Evolutionary conservation across 2,113 vertebrate species (phyloP).

Genomic region (Eubucco bourcierii): DNA sequence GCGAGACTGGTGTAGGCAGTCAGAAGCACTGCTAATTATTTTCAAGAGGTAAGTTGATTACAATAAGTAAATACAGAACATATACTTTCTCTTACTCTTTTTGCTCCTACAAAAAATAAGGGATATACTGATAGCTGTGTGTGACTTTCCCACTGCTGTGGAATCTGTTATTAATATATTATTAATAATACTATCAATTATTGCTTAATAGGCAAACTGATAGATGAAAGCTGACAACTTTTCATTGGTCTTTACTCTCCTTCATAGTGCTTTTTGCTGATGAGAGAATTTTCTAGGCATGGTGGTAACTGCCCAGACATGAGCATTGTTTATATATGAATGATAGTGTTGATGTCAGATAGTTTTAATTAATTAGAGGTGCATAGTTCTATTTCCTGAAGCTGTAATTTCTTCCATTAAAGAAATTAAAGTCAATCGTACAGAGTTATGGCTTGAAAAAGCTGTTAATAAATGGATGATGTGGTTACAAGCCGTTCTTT

Average conservation of each 20-base stretch:
- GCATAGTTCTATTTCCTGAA: slow-evolving; percentile 45
- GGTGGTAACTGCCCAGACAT: neutral
- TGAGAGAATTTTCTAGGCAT: neutral
- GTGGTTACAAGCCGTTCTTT: slow-evolving; percentile 28
- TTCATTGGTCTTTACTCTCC: neutral
- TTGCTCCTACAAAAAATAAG: no score
- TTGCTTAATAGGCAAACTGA: neutral
- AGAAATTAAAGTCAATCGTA: slow-evolving; percentile 1
- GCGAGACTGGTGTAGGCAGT: neutral
- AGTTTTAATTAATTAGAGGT: slow-evolving; percentile 48
- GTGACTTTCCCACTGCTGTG: neutral
- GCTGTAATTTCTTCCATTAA: slow-evolving; percentile 20
- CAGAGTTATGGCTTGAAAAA: slow-evolving; percentile 28
- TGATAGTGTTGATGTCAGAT: slow-evolving; percentile 28
- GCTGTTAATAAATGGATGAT: slow-evolving; percentile 33
- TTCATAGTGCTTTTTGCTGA: neutral
- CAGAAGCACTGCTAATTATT: neutral
- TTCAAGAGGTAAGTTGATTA: neutral
- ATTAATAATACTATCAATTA: neutral
- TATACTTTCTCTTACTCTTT: no score
- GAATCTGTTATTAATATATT: neutral
- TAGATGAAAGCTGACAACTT: neutral
- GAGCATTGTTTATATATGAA: slow-evolving; percentile 17
- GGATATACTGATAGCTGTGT: neutral
- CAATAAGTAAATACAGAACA: neutral